Base-by-base conservation (phyloP, 2,888 invertebrate genomes). In the Trilocha varians region DNA sequence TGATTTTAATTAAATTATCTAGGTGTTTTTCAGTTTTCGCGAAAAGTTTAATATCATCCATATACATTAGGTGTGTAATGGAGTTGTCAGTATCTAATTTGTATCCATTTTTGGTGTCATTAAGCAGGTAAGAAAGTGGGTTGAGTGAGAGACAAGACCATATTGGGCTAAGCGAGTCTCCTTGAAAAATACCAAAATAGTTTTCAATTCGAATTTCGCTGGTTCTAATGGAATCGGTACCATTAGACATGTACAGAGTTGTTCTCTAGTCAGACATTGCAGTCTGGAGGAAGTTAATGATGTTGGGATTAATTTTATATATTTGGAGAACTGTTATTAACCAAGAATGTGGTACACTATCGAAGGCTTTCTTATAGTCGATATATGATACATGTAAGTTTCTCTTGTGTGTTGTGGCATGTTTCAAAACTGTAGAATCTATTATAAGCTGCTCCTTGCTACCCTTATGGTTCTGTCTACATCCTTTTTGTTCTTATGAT, bases 71-170 rank as follows among this genome's bases (percentile, higher is more conserved):
- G 15, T 40, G 40, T 5, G 36, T 16, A 8, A 40, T 36, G 2
- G 5, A 11, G 14, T 32, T 40, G 2, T 36, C 16, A 1, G n/a
- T n/a, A 5, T 18, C 13, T 13, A 38, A 13, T 3, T 13, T 11
- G 25, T 38, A 38, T 32, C 38, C 38, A n/a, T 5, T 14, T 2
- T 32, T 5, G n/a, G 2, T 8, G 6, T 9, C 14, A 8, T 32
- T 3, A 3, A 39, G 34, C 17, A 34, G 13, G 6, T 39, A 16
- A 15, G 43, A 48, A 3, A 48, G 25, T 3, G 48, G 43, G 9
- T 48, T 47, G 2, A 48, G 13, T 8, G 50, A 42, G 1, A 50
- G 40, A 15, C 47, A 46, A 6, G 47, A 50, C 47, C 47, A 49
- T 3, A 50, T 8, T 1, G 48, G 46, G 32, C 48, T 46, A 1